Percentiles rank a stretch among this genome's conserved stretches.
Evolutionary conservation across 2,888 invertebrate genomes (phyloP).

Genomic region (Hypsopygia costalis): DNA sequence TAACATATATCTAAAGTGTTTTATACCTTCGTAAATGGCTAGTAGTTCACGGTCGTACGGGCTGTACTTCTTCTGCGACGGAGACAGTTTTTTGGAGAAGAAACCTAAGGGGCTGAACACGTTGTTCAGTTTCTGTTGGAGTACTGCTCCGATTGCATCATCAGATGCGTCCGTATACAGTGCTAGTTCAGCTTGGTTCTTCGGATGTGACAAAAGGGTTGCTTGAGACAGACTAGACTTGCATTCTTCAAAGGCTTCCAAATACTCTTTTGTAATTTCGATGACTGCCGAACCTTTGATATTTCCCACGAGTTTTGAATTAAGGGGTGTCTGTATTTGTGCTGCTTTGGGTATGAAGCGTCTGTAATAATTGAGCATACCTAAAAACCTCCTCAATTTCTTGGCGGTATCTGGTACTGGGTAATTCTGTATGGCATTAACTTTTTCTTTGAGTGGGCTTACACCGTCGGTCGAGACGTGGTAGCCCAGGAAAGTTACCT

Average conservation of each 20-base stretch:
- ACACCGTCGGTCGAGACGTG: too few relatives aligned
- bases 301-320: conserved; percentile 2
- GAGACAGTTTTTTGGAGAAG: conserved; percentile 12
- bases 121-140: too few relatives aligned
- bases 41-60: conserved; percentile 19
- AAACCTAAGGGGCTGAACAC: background rate
- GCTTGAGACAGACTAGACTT: conserved; percentile 9
- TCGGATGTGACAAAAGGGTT: background rate
- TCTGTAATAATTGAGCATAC: conserved; percentile 14
- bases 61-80: conserved; percentile 14
- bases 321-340: conserved; percentile 4
- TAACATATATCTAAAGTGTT: conserved; percentile 14
- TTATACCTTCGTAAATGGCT: conserved; percentile 14
- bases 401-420: background rate
- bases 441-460: too few relatives aligned
- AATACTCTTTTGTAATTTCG: conserved; percentile 7
- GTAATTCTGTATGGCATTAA: background rate
- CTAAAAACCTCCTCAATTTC: conserved; percentile 8
- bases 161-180: too few relatives aligned
- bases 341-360: conserved; percentile 11
- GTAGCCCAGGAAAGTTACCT: too few relatives aligned
- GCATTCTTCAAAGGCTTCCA: conserved; percentile 12
- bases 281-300: conserved; percentile 9
- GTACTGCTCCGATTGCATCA: too few relatives aligned
- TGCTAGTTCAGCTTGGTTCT: background rate